A percentile compares a stretch with the other conserved stretches of the same genome.
Evolutionary conservation across 2,888 invertebrate species (phyloP).

Genomic region (Dolichomitus sp.): DNA sequence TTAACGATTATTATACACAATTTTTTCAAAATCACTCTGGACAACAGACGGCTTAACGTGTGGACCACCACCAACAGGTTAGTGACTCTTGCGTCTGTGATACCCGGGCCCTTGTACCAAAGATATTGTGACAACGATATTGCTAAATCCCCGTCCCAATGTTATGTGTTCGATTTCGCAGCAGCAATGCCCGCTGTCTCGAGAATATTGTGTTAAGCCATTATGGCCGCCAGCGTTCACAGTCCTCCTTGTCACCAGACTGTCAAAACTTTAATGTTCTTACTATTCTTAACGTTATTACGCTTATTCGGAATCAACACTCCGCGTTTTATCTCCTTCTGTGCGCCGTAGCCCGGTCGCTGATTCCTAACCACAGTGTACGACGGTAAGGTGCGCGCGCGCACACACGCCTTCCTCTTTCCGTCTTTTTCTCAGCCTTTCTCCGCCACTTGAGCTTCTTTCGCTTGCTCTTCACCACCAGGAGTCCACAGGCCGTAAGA

Average conservation of each 20-base stretch:
- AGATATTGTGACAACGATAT: conserved; percentile 24
- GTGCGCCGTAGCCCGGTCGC: conserved; percentile 19
- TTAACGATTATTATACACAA: background rate
- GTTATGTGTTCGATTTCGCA: conserved; percentile 75
- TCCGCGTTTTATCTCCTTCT: background rate
- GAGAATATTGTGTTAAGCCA: conserved; percentile 80
- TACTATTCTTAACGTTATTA: background rate
- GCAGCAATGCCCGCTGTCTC: conserved; percentile 82
- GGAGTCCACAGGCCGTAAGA: conserved; percentile 16
- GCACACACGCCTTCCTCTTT: conserved; percentile 46
- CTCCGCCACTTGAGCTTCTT: conserved; percentile 35
- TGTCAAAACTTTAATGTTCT: background rate
- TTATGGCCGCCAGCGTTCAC: conserved; percentile 77
- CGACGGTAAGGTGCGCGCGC: background rate
- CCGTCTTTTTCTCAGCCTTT: conserved; percentile 46
- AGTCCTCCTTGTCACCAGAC: conserved; percentile 31
- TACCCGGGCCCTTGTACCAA: background rate
- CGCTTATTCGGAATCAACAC: background rate
- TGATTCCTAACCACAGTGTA: conserved; percentile 31
- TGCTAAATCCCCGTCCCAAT: conserved; percentile 64
- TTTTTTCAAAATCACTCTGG: background rate
- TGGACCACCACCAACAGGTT: background rate
- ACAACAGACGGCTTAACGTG: background rate
- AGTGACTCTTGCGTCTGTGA: background rate
- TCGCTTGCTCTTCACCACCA: conserved; percentile 44